Base-by-base conservation (phyloP, 2,888 invertebrate genomes). In the Chesias legatella region DNA sequence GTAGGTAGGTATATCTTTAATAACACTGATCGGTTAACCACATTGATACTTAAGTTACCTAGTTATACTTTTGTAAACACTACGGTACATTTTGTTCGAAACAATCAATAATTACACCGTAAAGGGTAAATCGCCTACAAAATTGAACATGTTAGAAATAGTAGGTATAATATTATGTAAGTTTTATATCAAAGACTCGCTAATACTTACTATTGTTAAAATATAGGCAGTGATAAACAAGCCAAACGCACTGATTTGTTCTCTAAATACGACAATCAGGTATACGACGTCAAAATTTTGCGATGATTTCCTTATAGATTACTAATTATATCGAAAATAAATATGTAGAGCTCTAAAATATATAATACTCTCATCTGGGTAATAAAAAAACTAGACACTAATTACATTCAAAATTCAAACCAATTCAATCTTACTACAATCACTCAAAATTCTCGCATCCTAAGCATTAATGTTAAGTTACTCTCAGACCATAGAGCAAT, bases 71-170 rank as follows among this genome's bases (percentile, higher is more conserved):
- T 76, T 79, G 81, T 70, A 43, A 45, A 45, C 36, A 78, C 13
- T 74, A 79, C 67, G 76, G 76, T 83, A 85, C 72, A 79, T 74
- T 73, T 79, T 75, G 71, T 73, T 79, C 75, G 75, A 81, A 85
- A 85, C 76, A 77, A 81, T 78, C 73, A 33, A 30, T 44, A 80
- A 78, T 79, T 83, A 84, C 80, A 78, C 74, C 73, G 73, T 84
- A 85, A 77, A 48, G 31, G 41, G 48, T 44, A 84, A 79, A 82
- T 83, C 76, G 78, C 71, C 85, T 85, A 86, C 84, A 85, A 86
- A 86, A 84, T 86, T 85, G 85, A 85, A 85, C 85, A 81, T 84
- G 81, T 85, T 82, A 83, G 83, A 86, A 82, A 85, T 81, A 52
- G 55, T 55, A 57, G n/a, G n/a, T n/a, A n/a, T n/a, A n/a, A n/a